Conservation (phyloP, 2,888 invertebrate genomes). For the Agonum fuliginosum region DNA sequence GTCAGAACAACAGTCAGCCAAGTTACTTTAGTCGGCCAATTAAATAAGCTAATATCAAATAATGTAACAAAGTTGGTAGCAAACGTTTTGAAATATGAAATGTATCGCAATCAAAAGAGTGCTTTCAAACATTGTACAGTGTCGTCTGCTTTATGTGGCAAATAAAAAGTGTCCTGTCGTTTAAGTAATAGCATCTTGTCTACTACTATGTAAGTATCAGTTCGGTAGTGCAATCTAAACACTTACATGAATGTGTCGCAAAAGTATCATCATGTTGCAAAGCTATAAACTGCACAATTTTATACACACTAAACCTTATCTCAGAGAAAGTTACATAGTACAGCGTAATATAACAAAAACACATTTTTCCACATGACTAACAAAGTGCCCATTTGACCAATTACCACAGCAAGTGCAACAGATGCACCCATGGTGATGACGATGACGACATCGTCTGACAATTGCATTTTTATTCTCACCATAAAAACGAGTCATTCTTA, state of each 20-base stretch:
- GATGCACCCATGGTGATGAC: conserved; percentile 43
- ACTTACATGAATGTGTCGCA: conserved; percentile 22
- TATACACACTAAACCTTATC: conserved; percentile 17
- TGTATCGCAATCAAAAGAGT: too few relatives aligned
- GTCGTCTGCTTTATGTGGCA: too few relatives aligned
- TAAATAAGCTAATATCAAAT: too few relatives aligned
- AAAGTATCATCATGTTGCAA: conserved; percentile 21
- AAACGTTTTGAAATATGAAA: too few relatives aligned
- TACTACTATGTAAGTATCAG: conserved; percentile 9
- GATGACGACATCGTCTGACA: conserved; percentile 52
- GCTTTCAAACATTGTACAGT: neutral
- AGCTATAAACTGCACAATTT: conserved; percentile 10
- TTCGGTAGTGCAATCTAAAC: neutral
- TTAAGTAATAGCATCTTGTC: neutral
- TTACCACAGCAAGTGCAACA: conserved; percentile 48
- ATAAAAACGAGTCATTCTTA: neutral
- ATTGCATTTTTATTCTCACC: conserved; percentile 45
- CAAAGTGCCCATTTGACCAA: conserved; percentile 52
- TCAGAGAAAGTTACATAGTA: conserved; percentile 16
- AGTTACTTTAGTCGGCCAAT: too few relatives aligned
- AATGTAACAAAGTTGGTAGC: too few relatives aligned
- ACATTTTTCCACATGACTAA: conserved; percentile 18
- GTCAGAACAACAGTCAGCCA: too few relatives aligned
- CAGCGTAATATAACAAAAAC: conserved; percentile 32
- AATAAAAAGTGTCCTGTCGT: neutral